Base-by-base conservation (phyloP, 2,888 invertebrate species). In the Drosophila subsilvestris region DNA sequence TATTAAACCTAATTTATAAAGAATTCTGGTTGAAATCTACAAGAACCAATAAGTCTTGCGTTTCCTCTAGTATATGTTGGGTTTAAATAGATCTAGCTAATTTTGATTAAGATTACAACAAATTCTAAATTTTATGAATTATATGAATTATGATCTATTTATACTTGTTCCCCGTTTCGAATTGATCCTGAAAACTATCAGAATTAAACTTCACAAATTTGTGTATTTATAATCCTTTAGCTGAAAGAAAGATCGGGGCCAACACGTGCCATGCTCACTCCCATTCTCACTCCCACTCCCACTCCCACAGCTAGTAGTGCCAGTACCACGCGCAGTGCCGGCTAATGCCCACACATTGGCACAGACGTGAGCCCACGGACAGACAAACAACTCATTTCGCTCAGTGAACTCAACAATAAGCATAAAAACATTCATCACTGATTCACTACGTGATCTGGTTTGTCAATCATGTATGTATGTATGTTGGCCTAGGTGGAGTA, bases 331-430 rank as follows among this genome's bases (percentile, higher is more conserved):
- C 27, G 32, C 25, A 4, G 37, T n/a, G 32, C 70, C 3, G 48
- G 51, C 56, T 69, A 75, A 69, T 69, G 75, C 70, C 60, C 53
- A 53, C 59, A 77, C 62, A 73, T 60, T 53, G 49, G 58, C 68
- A 59, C 81, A 78, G 59, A 72, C 56, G 56, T 53, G 61, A 50
- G 56, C 47, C 18, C 61, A 53, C 47, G n/a, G 59, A 54, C 66
- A 83, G 85, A 87, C 89, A 83, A 83, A 83, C 83, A 83, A 87
- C 83, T 83, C 89, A 83, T 83, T 88, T 84, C 83, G 87, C 86
- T 75, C 88, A 84, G 80, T 88, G 89, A 89, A 86, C 88, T 88
- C 86, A 80, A 86, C 86, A 85, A 88, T 89, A 86, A 83, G 89
- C 85, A 89, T 88, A 89, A 85, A 85, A 85, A 86, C 85, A 85